A percentile compares a stretch with the other conserved stretches of the same genome.
Conservation (phyloP, 2,888 invertebrate species). For the Amblyteles armatorius region DNA sequence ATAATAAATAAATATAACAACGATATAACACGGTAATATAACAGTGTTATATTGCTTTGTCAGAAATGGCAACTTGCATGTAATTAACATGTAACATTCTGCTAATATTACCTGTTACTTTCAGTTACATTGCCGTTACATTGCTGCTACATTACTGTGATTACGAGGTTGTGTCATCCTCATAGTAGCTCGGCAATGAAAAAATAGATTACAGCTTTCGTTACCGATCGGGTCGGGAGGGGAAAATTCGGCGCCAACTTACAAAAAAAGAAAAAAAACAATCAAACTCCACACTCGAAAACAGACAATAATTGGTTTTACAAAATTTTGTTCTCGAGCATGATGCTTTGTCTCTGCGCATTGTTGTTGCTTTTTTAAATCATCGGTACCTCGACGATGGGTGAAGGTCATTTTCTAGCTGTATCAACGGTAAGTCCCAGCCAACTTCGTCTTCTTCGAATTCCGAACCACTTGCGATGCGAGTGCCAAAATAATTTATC, state of each 20-base stretch:
- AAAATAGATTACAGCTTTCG: too few species aligned
- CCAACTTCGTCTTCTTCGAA: constrained; percentile 86
- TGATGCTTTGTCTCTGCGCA: neutral
- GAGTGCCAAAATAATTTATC: constrained; percentile 82
- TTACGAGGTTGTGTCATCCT: too few species aligned
- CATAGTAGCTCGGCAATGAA: too few species aligned
- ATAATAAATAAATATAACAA: too few species aligned
- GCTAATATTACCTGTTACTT: too few species aligned
- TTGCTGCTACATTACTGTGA: too few species aligned
- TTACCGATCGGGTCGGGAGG: too few species aligned
- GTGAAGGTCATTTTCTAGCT: constrained; percentile 84
- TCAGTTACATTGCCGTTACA: too few species aligned
- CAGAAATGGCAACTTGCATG: too few species aligned
- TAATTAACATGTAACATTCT: too few species aligned
- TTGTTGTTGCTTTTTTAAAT: constrained; percentile 24
- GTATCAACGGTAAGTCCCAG: constrained; percentile 87
- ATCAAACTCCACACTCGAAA: neutral
- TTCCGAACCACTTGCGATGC: constrained; percentile 85
- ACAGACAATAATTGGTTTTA: neutral
- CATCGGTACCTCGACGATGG: constrained; percentile 80
- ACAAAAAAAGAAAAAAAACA: constrained; percentile 18
- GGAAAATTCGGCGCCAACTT: neutral
- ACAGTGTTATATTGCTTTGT: too few species aligned
- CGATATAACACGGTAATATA: too few species aligned
- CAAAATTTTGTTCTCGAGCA: neutral